Conservation (phyloP, 2,113 vertebrate genomes). For the Gallinago undulata region DNA sequence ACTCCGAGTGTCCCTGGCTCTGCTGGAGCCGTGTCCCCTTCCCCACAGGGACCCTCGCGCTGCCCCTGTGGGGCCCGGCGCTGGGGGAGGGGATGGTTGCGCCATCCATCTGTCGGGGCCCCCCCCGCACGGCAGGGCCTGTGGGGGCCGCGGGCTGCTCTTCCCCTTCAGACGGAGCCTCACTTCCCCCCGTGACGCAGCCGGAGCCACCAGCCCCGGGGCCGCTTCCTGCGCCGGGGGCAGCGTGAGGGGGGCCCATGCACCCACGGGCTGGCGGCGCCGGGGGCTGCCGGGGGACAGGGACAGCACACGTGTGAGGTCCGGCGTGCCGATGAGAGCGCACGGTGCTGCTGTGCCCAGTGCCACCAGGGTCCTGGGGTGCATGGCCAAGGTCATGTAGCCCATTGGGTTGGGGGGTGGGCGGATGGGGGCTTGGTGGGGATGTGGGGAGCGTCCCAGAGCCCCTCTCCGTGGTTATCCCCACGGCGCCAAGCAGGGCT, state of each 20-base stretch:
- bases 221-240: slow-evolving; percentile 13
- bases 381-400: not conserved
- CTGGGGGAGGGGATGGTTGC: not conserved
- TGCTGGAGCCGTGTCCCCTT: not conserved
- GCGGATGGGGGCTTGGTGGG: not conserved
- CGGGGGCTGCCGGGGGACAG: not conserved
- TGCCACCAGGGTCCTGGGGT: not conserved
- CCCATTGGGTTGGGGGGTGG: fast-evolving
- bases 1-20: not conserved
- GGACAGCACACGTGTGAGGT: not conserved
- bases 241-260: not conserved
- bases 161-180: slow-evolving; percentile 74
- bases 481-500: not conserved
- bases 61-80: not conserved
- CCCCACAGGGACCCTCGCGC: not conserved
- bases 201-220: slow-evolving; percentile 11
- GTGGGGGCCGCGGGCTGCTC: not conserved
- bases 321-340: fast-evolving
- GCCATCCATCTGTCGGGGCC: not conserved
- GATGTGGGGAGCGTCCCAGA: fast-evolving
- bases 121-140: not conserved
- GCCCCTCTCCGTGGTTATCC: not conserved
- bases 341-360: fast-evolving
- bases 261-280: not conserved
- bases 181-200: slow-evolving; percentile 69